phyloP scores from a whole-genome alignment of 2,888 invertebrate genomes.

The Poecilobothrus nobilitatus region DNA sequence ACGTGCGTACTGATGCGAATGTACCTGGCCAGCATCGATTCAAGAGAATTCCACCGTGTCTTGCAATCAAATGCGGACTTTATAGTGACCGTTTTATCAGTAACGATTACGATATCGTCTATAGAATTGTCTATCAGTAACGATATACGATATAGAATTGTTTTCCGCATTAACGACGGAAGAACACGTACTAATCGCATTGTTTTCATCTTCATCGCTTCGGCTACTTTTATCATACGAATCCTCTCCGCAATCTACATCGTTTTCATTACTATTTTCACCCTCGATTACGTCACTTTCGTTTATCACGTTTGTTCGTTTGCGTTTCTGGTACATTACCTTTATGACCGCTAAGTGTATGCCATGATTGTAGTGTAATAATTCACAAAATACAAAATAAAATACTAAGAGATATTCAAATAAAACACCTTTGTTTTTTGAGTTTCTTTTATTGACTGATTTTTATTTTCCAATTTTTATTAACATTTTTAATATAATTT shows the following conservation, averaged over 20 bases:
- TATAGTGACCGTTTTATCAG: too few species aligned
- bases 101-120: slow-evolving; percentile 12
- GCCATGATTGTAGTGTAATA: slow-evolving; percentile 14
- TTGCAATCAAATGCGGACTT: too few species aligned
- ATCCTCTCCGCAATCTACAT: background rate
- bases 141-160: too few species aligned
- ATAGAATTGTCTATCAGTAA: too few species aligned
- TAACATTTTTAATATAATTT: too few species aligned
- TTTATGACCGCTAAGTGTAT: slow-evolving; percentile 10
- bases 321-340: background rate
- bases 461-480: too few species aligned
- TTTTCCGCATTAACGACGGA: too few species aligned
- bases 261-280: background rate
- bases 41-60: slow-evolving; percentile 6
- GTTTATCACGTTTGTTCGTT: background rate
- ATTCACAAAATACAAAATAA: too few species aligned
- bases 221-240: background rate
- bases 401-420: too few species aligned
- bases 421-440: too few species aligned
- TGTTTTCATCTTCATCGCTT: slow-evolving; percentile 2
- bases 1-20: background rate
- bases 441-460: too few species aligned
- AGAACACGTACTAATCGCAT: slow-evolving; percentile 7
- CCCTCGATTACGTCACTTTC: background rate
- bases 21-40: background rate